A percentile compares a stretch with the other conserved stretches of the same genome.
phyloP scores from a whole-genome alignment of 2,888 invertebrate genomes.

The Acronicta psi region DNA sequence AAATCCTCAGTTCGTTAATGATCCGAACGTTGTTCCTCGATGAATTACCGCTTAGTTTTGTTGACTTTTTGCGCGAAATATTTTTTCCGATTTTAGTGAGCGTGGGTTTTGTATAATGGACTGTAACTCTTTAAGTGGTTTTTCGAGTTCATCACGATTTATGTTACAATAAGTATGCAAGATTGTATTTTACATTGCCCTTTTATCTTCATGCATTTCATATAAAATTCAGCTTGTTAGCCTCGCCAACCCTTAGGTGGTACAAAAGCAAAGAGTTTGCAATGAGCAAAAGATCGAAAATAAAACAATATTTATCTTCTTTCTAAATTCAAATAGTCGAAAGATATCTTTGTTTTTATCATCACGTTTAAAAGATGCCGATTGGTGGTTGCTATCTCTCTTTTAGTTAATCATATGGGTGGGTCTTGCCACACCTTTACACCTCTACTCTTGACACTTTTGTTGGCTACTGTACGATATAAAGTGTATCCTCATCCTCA shows the following conservation, averaged over 20 bases:
- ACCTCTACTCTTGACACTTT: slow-evolving; percentile 59
- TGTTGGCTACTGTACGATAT: slow-evolving; percentile 37
- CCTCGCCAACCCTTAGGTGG: slow-evolving; percentile 57
- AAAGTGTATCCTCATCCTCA: slow-evolving; percentile 56
- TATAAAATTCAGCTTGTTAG: slow-evolving; percentile 65
- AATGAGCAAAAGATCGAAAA: slow-evolving; percentile 21
- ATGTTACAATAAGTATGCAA: slow-evolving; percentile 80
- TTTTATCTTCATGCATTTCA: slow-evolving; percentile 71
- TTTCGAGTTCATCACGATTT: slow-evolving; percentile 82
- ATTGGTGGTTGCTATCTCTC: slow-evolving; percentile 55
- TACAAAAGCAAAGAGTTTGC: slow-evolving; percentile 48
- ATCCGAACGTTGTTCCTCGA: slow-evolving; percentile 78
- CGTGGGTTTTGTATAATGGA: slow-evolving; percentile 80
- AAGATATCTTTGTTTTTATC: slow-evolving; percentile 49
- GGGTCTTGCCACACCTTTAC: slow-evolving; percentile 60
- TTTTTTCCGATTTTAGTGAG: slow-evolving; percentile 78
- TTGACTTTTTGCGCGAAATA: slow-evolving; percentile 80
- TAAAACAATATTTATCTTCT: slow-evolving; percentile 12
- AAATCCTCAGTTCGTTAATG: slow-evolving; percentile 85
- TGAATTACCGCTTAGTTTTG: slow-evolving; percentile 83
- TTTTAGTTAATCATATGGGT: slow-evolving; percentile 62
- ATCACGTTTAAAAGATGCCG: slow-evolving; percentile 54
- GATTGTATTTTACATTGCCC: slow-evolving; percentile 71
- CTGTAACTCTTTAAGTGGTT: slow-evolving; percentile 81
- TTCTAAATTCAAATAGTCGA: slow-evolving; percentile 37